phyloP scores from a whole-genome alignment of 1,140 invertebrate species.

The Meteorus sp. region DNA sequence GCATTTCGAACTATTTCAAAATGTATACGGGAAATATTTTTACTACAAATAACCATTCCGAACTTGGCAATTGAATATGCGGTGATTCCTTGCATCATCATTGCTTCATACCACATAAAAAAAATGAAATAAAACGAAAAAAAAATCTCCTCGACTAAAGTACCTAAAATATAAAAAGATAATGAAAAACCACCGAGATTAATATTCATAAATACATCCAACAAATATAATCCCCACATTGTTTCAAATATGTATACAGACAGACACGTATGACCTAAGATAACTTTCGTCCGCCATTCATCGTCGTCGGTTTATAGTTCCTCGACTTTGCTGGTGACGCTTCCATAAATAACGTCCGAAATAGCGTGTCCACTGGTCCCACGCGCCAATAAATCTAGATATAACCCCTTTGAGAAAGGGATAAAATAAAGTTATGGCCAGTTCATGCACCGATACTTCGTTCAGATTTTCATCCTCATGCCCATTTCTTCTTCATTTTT shows the following conservation, averaged over 20 bases:
- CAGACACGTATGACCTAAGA: neutral
- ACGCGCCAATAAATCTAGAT: slow-evolving; percentile 50
- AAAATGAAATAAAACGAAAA: neutral
- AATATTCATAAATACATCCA: no score
- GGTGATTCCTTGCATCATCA: neutral
- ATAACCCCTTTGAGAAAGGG: slow-evolving; percentile 34
- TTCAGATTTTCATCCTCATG: slow-evolving; percentile 40
- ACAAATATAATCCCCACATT: neutral
- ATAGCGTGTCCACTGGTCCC: slow-evolving; percentile 43
- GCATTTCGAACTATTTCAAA: neutral
- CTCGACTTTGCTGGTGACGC: slow-evolving; percentile 30
- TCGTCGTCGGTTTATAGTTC: neutral
- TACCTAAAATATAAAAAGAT: no score
- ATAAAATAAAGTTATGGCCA: slow-evolving; percentile 51
- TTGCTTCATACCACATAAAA: neutral
- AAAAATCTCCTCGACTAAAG: no score
- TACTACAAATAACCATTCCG: neutral
- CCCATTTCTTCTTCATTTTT: slow-evolving; percentile 22
- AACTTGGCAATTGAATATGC: neutral
- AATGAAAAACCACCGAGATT: no score
- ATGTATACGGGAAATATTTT: neutral
- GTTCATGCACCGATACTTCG: slow-evolving; percentile 42
- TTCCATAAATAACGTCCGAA: slow-evolving; percentile 43
- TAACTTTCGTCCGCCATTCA: neutral
- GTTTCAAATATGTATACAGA: neutral